A percentile compares a stretch with the other conserved stretches of the same genome.
Conservation (phyloP, 2,888 invertebrate genomes). For the Crioceris asparagi region DNA sequence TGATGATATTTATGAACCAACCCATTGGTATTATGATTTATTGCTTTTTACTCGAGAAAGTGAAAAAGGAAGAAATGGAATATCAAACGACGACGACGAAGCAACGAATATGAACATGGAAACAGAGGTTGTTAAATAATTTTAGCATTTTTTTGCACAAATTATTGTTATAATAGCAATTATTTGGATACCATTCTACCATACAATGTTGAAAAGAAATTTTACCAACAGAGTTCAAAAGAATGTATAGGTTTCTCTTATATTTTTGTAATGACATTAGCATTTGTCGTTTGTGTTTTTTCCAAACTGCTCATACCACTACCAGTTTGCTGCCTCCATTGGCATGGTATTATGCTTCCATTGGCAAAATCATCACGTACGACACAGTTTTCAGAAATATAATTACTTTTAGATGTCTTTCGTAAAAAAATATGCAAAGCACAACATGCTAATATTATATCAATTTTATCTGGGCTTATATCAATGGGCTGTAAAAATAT, state of each 20-base stretch:
- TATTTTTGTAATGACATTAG: slow-evolving; percentile 5
- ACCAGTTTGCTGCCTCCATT: slow-evolving; percentile 12
- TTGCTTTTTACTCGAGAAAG: neutral
- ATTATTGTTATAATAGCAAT: too few relatives aligned
- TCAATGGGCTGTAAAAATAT: slow-evolving; percentile 9
- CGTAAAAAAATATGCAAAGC: slow-evolving; percentile 11
- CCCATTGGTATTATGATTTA: too few relatives aligned
- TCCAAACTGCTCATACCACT: neutral
- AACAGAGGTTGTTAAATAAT: neutral
- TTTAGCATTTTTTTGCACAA: neutral
- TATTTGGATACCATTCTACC: neutral
- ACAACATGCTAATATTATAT: slow-evolving; percentile 11
- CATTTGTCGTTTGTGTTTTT: neutral
- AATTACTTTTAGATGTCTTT: slow-evolving; percentile 7
- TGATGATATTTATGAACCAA: neutral
- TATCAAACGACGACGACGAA: neutral
- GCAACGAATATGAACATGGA: neutral
- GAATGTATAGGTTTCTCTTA: slow-evolving; percentile 3
- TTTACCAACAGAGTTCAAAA: neutral
- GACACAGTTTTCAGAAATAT: slow-evolving; percentile 11
- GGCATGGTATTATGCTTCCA: slow-evolving; percentile 7
- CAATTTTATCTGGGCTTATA: slow-evolving; percentile 9
- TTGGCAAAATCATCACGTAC: slow-evolving; percentile 10
- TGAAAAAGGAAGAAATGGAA: neutral
- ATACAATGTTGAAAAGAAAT: neutral